Evolutionary conservation across 2,888 invertebrate species (phyloP), one percentile per base, ranked within the genome.

Genomic region (Belgica antarctica): DNA sequence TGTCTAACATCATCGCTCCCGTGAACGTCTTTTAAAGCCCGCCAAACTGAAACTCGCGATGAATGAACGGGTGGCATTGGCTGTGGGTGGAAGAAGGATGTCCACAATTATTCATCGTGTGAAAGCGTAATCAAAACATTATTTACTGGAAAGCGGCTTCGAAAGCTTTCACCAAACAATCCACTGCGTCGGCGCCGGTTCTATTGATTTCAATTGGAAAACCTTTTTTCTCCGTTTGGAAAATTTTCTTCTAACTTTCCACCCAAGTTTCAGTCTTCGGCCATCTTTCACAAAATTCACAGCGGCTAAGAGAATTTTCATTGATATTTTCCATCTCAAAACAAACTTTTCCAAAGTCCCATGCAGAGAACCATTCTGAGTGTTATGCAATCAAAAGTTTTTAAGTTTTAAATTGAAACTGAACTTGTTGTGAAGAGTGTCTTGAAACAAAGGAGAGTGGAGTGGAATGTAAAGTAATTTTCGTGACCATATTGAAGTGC

Each of bases 161-260:
- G n/a, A 31, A 31, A 31, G 31, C 31, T 31, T 10, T 59, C 25
- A 52, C 17, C n/a, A 25, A 59, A 59, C n/a, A 59, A 59, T n/a
- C 15, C 19, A 62, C 15, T 28, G 25, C 59, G 59, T 3, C 25
- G 8, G 27, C 59, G 59, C 59, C 2, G 19, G 8, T 27, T 27
- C 5, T 59, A 59, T 59, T 22, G 59, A 59, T 59, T 27, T 25
- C 57, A n/a, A 24, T 27, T 59, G 25, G 46, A 46, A 46, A 46
- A 12, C 46, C 12, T 46, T 46, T 15, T 12, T 46, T 46, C n/a
- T 22, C 22, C 22, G 10, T 10, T 47, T 41, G 41, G 52, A 52
- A 59, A 25, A 59, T 27, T 27, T 59, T 46, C 15, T 46, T 59
- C 25, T 15, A 59, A n/a, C 17, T 25, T 59, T 27, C 25, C 25